These are phyloP conservation scores for Osedax frankpressi DNA, from an alignment of 2,888 invertebrate species.

Conservation along the genomic window DNA sequence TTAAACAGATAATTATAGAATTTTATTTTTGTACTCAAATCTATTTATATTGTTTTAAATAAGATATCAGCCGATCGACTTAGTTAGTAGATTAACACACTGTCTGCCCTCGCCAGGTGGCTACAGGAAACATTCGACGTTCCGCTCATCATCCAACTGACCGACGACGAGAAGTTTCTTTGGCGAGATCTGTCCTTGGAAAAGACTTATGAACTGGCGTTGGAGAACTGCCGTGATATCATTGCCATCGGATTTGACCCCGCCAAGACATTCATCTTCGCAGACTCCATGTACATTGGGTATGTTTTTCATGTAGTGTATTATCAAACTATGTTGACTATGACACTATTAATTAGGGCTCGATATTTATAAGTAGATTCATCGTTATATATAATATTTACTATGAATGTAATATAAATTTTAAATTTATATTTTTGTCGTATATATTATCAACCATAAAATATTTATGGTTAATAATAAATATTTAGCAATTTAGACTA, in stretches of 20 bases:
- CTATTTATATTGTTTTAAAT: too few relatives aligned
- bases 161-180: conserved; percentile 93
- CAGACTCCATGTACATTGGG: conserved; percentile 86
- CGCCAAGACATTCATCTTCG: conserved; percentile 91
- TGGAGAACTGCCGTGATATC: conserved; percentile 91
- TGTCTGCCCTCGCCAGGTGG: conserved; percentile 56
- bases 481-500: too few relatives aligned
- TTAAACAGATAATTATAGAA: neutral
- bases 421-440: too few relatives aligned
- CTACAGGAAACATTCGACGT: conserved; percentile 90
- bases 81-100: neutral
- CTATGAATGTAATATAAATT: too few relatives aligned
- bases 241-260: conserved; percentile 88
- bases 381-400: too few relatives aligned
- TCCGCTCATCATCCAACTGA: conserved; percentile 85
- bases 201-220: conserved; percentile 66
- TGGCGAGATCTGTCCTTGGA: conserved; percentile 89
- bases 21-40: neutral
- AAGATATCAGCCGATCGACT: too few relatives aligned
- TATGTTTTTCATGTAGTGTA: too few relatives aligned
- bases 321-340: too few relatives aligned
- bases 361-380: too few relatives aligned
- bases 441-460: too few relatives aligned
- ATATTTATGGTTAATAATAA: too few relatives aligned
- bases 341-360: too few relatives aligned